Percentiles rank a stretch among this genome's conserved stretches.
Evolutionary conservation across 1,140 invertebrate species (phyloP).

Genomic region (Zaprionus africanus): DNA sequence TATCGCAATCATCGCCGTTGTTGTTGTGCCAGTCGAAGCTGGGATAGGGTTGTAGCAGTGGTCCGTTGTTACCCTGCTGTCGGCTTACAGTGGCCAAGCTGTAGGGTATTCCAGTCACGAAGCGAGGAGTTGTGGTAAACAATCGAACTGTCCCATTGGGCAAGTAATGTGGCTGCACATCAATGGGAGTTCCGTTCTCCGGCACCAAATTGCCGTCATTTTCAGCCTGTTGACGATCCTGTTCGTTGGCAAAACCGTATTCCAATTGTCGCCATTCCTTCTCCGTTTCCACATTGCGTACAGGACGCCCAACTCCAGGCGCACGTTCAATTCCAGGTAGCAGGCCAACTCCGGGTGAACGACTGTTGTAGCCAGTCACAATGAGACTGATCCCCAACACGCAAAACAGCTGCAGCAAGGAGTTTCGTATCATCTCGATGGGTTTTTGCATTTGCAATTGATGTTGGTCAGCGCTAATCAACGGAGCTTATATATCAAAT

Average conservation of each 20-base stretch:
- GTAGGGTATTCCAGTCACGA: conserved; percentile 88
- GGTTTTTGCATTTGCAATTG: conserved; percentile 2
- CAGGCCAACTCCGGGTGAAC: background rate
- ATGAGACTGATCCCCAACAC: background rate
- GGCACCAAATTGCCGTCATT: conserved; percentile 86
- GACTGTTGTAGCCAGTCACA: conserved; percentile 23
- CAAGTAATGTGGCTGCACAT: conserved; percentile 85
- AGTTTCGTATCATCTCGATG: conserved; percentile 18
- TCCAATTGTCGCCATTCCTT: conserved; percentile 87
- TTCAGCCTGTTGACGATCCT: conserved; percentile 85
- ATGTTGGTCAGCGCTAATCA: conserved; percentile 21
- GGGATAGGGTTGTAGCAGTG: conserved; percentile 85
- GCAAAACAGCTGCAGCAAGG: background rate
- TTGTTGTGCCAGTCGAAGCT: conserved; percentile 85
- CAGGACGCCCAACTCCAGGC: conserved; percentile 2
- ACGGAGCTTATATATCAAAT: background rate
- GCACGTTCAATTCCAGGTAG: background rate
- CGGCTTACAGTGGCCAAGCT: conserved; percentile 87
- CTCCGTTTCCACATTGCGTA: conserved; percentile 51
- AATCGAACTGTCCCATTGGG: conserved; percentile 83
- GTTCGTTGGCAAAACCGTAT: conserved; percentile 86
- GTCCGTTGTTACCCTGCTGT: conserved; percentile 59
- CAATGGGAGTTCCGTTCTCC: conserved; percentile 88
- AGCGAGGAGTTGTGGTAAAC: conserved; percentile 90
- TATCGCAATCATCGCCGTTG: conserved; percentile 85